Percentiles rank a stretch among this genome's conserved stretches.
phyloP scores from a whole-genome alignment of 2,797 vertebrate species.

The Astyanax mexicanus region DNA sequence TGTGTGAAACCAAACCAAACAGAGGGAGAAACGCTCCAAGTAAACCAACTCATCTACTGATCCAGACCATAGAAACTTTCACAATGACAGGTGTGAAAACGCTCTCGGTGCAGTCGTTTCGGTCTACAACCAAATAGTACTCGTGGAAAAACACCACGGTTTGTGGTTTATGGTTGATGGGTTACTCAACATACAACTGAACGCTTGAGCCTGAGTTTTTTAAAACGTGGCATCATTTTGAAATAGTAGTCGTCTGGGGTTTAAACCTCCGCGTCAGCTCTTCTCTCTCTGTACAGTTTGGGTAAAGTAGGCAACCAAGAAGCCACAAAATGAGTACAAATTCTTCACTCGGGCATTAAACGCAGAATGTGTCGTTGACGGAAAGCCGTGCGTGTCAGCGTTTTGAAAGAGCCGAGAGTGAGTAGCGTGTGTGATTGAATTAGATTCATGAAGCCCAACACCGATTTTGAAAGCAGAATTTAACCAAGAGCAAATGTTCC shows the following conservation, averaged over 20 bases:
- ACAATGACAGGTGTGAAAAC: too few relatives aligned
- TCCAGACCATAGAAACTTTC: too few relatives aligned
- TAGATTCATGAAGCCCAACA: conserved; percentile 45
- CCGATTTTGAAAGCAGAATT: conserved; percentile 41
- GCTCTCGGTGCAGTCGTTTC: too few relatives aligned
- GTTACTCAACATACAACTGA: too few relatives aligned
- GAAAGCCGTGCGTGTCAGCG: conserved; percentile 32
- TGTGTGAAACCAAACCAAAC: too few relatives aligned
- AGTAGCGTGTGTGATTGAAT: conserved; percentile 47
- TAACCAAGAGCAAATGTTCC: conserved; percentile 60
- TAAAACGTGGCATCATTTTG: not conserved
- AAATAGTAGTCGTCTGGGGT: not conserved
- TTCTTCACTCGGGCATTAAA: conserved; percentile 35
- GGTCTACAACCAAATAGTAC: too few relatives aligned
- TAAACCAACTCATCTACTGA: too few relatives aligned
- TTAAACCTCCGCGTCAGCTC: not conserved
- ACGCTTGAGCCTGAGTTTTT: not conserved
- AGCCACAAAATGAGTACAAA: conserved; percentile 35
- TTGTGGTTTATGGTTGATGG: too few relatives aligned
- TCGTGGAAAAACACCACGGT: too few relatives aligned
- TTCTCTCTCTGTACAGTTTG: conserved; percentile 12
- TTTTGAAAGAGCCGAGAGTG: conserved; percentile 39
- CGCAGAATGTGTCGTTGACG: conserved; percentile 21
- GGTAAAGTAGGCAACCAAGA: conserved; percentile 15
- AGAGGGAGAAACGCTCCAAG: too few relatives aligned